Base-by-base conservation (phyloP, 2,113 vertebrate genomes). In the Hystrix cristata region DNA sequence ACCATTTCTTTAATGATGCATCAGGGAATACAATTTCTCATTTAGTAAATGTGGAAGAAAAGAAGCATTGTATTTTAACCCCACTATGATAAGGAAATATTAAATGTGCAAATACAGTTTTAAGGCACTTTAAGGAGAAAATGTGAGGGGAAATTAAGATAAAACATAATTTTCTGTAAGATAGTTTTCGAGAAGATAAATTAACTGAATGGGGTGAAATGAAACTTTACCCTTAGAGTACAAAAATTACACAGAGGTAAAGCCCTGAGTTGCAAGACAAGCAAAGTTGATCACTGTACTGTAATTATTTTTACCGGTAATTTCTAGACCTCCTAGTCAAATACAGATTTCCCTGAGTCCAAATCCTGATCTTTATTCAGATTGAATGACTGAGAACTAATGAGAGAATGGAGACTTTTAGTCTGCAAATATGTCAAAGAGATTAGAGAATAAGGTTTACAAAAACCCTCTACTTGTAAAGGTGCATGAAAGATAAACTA, bases 161-260 rank as follows among this genome's bases (percentile, higher is more conserved):
- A 27, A 95, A 83, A 57, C 19, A 60, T 62, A 19, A 34, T 60
- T 87, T 91, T 85, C 4, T 23, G 31, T 67, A 67, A 65, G 27
- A 90, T 38, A 59, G 9, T 84, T 31, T 71, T 53, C 82, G 19
- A 78, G n/a, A 74, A 93, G 19, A 91, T 74, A 95, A 93, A 90
- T 94, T 83, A 95, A 21, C 16, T 64, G 51, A 71, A 1, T 60
- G 16, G 18, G 10, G 16, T 31, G n/a, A 95, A 95, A 81, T 43
- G 25, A 74, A 74, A 86, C 38, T 4, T 48, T 88, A 96, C 5
- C 13, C 1, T 27, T 38, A 62, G 1, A n/a, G 5, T 51, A 0
- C 1, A 64, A 67, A 91, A 94, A 7, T 59, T 74, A 71, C 21
- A 71, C 18, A 59, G 27, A 23, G 1, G 1, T 65, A 2, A 96